Evolutionary conservation across 2,888 invertebrate genomes (phyloP).

Genomic region (Argyresthia goedartella): DNA sequence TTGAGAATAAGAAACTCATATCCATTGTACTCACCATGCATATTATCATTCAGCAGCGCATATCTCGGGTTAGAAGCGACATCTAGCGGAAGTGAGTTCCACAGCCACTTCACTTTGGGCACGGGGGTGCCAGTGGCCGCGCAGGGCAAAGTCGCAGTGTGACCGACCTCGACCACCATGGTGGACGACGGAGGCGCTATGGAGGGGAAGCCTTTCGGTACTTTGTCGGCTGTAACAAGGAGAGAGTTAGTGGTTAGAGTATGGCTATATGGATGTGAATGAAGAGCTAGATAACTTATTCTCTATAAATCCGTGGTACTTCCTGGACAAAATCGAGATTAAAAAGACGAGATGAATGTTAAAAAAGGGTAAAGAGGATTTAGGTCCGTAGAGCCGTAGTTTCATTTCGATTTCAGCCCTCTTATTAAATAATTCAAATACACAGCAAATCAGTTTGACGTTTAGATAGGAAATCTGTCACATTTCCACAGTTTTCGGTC

Average conservation of each 20-base stretch:
- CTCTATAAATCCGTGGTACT: too few species aligned
- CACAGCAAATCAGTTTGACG: too few species aligned
- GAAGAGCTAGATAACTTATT: background rate
- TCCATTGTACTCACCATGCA: conserved; percentile 73
- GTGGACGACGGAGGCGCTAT: conserved; percentile 85
- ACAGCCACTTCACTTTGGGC: conserved; percentile 91
- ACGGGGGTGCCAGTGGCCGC: conserved; percentile 88
- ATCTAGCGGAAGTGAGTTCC: conserved; percentile 92
- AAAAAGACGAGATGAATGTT: too few species aligned
- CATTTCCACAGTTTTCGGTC: too few species aligned
- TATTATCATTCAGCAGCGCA: conserved; percentile 83
- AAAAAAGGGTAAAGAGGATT: too few species aligned
- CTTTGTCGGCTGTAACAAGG: conserved; percentile 75
- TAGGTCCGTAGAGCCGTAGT: too few species aligned
- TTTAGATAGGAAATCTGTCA: too few species aligned
- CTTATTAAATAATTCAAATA: too few species aligned
- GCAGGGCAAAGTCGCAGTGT: conserved; percentile 91
- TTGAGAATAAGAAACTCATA: too few species aligned
- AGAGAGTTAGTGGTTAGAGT: background rate
- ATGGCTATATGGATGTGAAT: background rate
- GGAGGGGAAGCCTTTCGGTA: conserved; percentile 93
- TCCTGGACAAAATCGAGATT: too few species aligned
- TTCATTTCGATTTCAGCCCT: too few species aligned
- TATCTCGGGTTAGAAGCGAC: conserved; percentile 86
- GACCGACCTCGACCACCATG: conserved; percentile 96